Base-by-base conservation (phyloP, 2,888 invertebrate genomes). In the Nemotelus pantherinus region DNA sequence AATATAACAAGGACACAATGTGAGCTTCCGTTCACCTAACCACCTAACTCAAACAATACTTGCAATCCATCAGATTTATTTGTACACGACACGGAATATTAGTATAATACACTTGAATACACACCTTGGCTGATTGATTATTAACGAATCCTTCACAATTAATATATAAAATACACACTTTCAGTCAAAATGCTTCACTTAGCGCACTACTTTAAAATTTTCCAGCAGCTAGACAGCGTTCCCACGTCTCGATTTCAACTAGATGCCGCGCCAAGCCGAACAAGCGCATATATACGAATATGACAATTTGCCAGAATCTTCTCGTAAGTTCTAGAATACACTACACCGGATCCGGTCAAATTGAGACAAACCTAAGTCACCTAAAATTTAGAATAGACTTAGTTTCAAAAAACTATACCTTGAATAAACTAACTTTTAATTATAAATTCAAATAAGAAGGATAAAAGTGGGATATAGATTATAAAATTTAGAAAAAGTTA, bases 261-360 rank as follows among this genome's bases (percentile, higher is more conserved):
- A 82, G 82, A 82, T 79, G 82, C 82, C 82, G 82, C 80, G 76
- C 43, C 44, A 5, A 67, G 53, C n/a, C 39, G 74, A 47, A 50
- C 76, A 55, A 81, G 60, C 72, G 44, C 79, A 81, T 84, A 82
- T 85, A 85, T 86, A 85, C 80, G 77, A 75, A 78, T 43, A 78
- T 80, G 45, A 79, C 80, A 81, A 82, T 53, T 76, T 80, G 82
- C 83, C 79, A 79, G 86, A 85, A 80, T 47, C 64, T 80, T 82
- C 86, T 79, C 80, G 85, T 85, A 80, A 77, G 57, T 84, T 85
- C 86, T 83, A 78, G 85, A 82, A 79, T 1, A 64, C 80, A 83
- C 83, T 44, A 39, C 45, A 9, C n/a, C 76, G 55, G 53, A 55
- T 70, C 70, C 70, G 70, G 70, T 60, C 60, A 60, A 60, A 60